Percentiles rank a stretch among this genome's conserved stretches.
These are phyloP conservation scores for Emmelina monodactyla DNA, from an alignment of 2,888 invertebrate species.

Conservation along the genomic window DNA sequence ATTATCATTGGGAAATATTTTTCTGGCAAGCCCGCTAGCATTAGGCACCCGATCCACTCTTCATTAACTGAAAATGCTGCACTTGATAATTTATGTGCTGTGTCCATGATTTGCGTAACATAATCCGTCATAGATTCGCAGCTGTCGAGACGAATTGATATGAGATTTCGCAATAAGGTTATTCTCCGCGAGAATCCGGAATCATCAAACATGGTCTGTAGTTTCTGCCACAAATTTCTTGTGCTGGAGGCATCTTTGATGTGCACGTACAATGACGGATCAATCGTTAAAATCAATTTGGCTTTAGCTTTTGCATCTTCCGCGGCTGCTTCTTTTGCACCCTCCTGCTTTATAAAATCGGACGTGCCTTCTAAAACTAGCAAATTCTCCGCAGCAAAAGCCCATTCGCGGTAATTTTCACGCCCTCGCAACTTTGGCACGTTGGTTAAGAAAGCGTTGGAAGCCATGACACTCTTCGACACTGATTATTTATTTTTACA, in stretches of 20 bases:
- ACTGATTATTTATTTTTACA: no score
- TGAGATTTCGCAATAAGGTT: constrained; percentile 4
- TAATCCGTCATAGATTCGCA: constrained; percentile 5
- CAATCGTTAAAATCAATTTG: no score
- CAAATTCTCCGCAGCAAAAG: no score
- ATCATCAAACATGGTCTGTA: constrained; percentile 1
- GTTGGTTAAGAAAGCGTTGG: no score
- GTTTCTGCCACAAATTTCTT: background rate
- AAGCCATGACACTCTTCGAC: no score
- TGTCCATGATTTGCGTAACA: constrained; percentile 7
- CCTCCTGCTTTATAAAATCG: no score
- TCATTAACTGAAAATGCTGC: constrained; percentile 2
- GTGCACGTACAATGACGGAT: background rate
- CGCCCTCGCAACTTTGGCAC: no score
- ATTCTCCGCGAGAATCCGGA: constrained; percentile 5
- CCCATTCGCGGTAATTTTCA: no score
- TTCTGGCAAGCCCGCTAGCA: constrained; percentile 17
- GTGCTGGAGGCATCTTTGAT: background rate
- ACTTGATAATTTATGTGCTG: constrained; percentile 5
- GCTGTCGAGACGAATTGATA: constrained; percentile 8
- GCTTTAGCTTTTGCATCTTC: no score
- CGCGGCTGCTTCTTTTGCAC: no score
- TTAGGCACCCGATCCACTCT: constrained; percentile 10
- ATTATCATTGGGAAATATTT: constrained; percentile 17
- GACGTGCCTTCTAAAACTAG: no score